Percentiles rank a stretch among this genome's conserved stretches.
Evolutionary conservation across 2,888 invertebrate species (phyloP).

Genomic region (Acronicta alni): DNA sequence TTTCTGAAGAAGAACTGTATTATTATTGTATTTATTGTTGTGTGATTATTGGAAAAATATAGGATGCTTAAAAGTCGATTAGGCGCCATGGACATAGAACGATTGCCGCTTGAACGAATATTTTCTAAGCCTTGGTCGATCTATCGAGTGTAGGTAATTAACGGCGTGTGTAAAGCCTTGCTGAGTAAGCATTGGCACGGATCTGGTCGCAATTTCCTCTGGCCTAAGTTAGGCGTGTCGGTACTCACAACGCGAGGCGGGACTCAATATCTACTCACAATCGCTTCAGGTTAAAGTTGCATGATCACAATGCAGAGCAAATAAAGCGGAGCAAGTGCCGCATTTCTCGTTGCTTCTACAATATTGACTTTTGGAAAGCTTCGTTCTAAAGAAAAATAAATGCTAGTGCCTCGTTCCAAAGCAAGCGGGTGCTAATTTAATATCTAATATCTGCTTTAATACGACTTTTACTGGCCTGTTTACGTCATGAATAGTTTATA

Average conservation of each 20-base stretch:
- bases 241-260: slow-evolving; percentile 65
- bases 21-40: too few relatives aligned
- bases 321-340: slow-evolving; percentile 72
- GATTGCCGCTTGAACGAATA: slow-evolving; percentile 3
- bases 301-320: slow-evolving; percentile 82
- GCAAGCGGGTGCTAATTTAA: slow-evolving; percentile 55
- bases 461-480: slow-evolving; percentile 55
- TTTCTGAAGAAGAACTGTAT: too few relatives aligned
- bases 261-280: slow-evolving; percentile 79
- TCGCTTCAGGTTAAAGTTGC: slow-evolving; percentile 82
- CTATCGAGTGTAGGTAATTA: slow-evolving; percentile 33
- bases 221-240: slow-evolving; percentile 49
- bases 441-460: slow-evolving; percentile 55
- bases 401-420: slow-evolving; percentile 45
- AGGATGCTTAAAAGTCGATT: background rate
- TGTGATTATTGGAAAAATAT: too few relatives aligned
- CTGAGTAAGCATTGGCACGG: slow-evolving; percentile 79
- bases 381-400: slow-evolving; percentile 62
- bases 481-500: slow-evolving; percentile 60
- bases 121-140: background rate
- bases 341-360: slow-evolving; percentile 70
- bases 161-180: slow-evolving; percentile 59
- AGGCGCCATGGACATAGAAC: background rate
- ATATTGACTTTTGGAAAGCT: slow-evolving; percentile 72
- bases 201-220: slow-evolving; percentile 82